Base-by-base conservation (phyloP, 2,797 vertebrate species). In the Premnoplex brunnescens region DNA sequence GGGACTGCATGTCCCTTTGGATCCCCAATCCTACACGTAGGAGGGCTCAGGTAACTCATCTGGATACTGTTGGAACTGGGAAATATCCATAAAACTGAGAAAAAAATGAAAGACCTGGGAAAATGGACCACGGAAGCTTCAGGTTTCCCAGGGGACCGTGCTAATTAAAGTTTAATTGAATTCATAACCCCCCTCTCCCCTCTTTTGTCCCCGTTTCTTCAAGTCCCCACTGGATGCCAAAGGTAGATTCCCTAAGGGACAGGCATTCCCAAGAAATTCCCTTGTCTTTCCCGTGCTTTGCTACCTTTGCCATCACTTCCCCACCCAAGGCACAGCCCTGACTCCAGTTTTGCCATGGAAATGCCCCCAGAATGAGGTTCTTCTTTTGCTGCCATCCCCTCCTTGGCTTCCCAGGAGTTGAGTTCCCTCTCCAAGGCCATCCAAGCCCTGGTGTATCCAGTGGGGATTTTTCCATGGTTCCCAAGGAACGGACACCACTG, bases 391-490 rank as follows among this genome's bases (percentile, higher is more conserved):
- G 60, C 41, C 59, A 14, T 6, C 37, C 49, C 27, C 21, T 59
- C 58, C 68, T 68, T 6, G 89, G 52, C 60, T 46, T 49, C 39
- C 7, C 55, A 10, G 21, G 10, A 10, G 14, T 32, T 13, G 34
- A 17, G 44, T 34, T 66, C 30, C 37, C 48, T 6, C 59, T 34
- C 34, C 3, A 1, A 17, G 13, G 36, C 51, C 39, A 1, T 20
- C 55, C 64, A 63, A 2, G 15, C 19, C 49, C 5, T 21, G 55
- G 20, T 5, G 63, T 23, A 2, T 22, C 32, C 21, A 14, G 16
- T 1, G 0, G n/a, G 30, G 52, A 1, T 4, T 22, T 10, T 41
- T 32, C 27, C 30, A 1, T 2, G 27, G 54, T 87, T 62, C 27
- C 77, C 48, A 8, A 44, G 41, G 21, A 12, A 2, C 0, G 76